These are phyloP conservation scores for Megaceryle maxima DNA, from an alignment of 2,113 vertebrate species.

Conservation along the genomic window DNA sequence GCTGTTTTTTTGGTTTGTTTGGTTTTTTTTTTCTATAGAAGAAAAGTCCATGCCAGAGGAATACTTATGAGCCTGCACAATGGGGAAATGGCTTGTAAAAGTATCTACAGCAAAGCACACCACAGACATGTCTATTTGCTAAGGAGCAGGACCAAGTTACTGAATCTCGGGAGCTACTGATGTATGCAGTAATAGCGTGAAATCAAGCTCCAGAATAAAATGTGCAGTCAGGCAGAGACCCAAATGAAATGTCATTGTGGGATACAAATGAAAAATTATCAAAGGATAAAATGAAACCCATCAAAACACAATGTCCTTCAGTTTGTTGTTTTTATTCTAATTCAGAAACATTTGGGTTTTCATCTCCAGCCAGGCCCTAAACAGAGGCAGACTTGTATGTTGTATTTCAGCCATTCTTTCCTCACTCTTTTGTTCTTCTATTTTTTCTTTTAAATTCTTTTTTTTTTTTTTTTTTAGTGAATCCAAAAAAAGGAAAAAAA, in stretches of 20 bases:
- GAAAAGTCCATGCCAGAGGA: slow-evolving; percentile 25
- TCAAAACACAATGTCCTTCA: slow-evolving; percentile 64
- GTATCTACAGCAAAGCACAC: slow-evolving; percentile 11
- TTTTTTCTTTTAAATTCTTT: background rate
- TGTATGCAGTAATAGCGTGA: slow-evolving; percentile 45
- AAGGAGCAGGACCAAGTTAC: slow-evolving; percentile 56
- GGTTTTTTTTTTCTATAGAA: background rate
- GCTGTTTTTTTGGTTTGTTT: background rate
- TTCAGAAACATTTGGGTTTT: slow-evolving; percentile 44
- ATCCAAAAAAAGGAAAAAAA: background rate
- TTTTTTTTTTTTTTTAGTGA: background rate
- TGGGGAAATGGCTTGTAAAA: slow-evolving; percentile 60
- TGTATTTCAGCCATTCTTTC: slow-evolving; percentile 5
- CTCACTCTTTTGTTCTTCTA: background rate
- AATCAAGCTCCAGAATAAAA: slow-evolving; percentile 61
- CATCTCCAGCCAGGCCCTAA: slow-evolving; percentile 56
- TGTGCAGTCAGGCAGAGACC: slow-evolving; percentile 58
- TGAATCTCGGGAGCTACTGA: slow-evolving; percentile 15
- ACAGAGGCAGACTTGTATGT: slow-evolving; percentile 14
- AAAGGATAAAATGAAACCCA: slow-evolving; percentile 55
- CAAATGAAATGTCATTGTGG: slow-evolving; percentile 11
- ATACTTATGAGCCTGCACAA: slow-evolving; percentile 66
- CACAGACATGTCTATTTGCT: slow-evolving; percentile 59
- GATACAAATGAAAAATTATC: slow-evolving; percentile 57
- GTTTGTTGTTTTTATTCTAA: slow-evolving; percentile 60